Base-by-base conservation (phyloP, 2,888 invertebrate genomes). In the Crepidodera aurea region DNA sequence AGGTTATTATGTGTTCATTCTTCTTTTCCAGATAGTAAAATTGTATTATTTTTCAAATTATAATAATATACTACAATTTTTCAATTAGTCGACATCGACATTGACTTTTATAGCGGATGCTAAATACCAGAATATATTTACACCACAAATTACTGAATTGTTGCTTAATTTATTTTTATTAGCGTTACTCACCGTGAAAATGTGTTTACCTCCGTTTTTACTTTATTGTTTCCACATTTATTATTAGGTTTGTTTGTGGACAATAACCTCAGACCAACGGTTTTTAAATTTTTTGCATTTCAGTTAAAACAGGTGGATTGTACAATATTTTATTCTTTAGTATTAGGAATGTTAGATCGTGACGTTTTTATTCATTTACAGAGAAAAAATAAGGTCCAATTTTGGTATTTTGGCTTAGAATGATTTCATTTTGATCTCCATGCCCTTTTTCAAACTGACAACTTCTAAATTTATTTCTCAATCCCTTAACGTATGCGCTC, bases 111-210 rank as follows among this genome's bases (percentile, higher is more conserved):
- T 5, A 40, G 6, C 18, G 16, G 18, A 40, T 18, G 40, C 16
- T 15, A 40, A 18, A 16, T 16, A 40, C 18, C 40, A 16, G 40
- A 40, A 40, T 18, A 15, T 15, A 40, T 18, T 40, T 40, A 40
- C 40, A 15, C 40, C 13, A 40, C 40, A 15, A 40, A 16, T 40
- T 40, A 18, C 18, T 40, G 40, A 16, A 40, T 32, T 32, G 18
- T 32, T 32, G 18, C 10, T 40, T 15, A 40, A 40, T 13, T 16
- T 16, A 40, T 40, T 40, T 3, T 32, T 32, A 37, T 37, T n/a
- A 5, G n/a, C 37, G 40, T 40, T 40, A 40, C 18, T 15, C 13
- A 40, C 40, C 18, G 40, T 40, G 40, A 40, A 40, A 40, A 40
- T 40, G 40, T 16, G 40, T 40, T 40, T 40, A 40, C 12, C 18